These are phyloP conservation scores for Heliconius sara DNA, from an alignment of 2,888 invertebrate species.

Conservation along the genomic window DNA sequence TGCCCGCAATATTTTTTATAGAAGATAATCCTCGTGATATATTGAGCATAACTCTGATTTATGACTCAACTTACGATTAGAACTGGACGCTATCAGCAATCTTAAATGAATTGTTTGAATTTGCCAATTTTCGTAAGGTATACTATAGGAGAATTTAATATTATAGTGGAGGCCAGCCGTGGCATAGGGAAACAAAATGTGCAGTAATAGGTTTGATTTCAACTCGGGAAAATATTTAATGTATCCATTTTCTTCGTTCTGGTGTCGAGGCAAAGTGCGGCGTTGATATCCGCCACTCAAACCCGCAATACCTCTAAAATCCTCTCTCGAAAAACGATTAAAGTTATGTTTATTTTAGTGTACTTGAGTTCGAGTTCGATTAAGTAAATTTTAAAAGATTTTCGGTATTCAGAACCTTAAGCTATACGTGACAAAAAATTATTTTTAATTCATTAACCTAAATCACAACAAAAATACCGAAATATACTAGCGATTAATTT, in stretches of 20 bases:
- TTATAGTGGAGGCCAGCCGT: not conserved
- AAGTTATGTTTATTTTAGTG: too few relatives aligned
- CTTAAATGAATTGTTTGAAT: conserved; percentile 12
- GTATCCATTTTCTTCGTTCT: not conserved
- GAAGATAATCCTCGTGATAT: conserved; percentile 70
- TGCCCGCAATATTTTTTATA: conserved; percentile 63
- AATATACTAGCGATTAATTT: too few relatives aligned
- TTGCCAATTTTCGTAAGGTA: not conserved
- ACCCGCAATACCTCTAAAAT: too few relatives aligned
- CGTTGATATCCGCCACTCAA: not conserved
- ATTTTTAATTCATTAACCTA: not conserved
- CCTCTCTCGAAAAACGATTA: too few relatives aligned
- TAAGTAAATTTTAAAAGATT: too few relatives aligned
- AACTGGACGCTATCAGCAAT: conserved; percentile 44
- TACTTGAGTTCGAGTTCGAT: too few relatives aligned
- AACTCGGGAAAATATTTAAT: not conserved
- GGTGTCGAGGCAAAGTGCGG: not conserved
- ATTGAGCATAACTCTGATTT: conserved; percentile 64
- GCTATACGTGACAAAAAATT: not conserved
- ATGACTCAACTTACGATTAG: conserved; percentile 61
- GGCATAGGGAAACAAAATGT: not conserved
- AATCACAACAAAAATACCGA: not conserved
- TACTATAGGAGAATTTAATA: not conserved
- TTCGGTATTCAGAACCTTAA: too few relatives aligned
- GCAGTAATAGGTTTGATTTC: not conserved